Evolutionary conservation across 2,797 vertebrate species (phyloP).

Genomic region (Tapera naevia): DNA sequence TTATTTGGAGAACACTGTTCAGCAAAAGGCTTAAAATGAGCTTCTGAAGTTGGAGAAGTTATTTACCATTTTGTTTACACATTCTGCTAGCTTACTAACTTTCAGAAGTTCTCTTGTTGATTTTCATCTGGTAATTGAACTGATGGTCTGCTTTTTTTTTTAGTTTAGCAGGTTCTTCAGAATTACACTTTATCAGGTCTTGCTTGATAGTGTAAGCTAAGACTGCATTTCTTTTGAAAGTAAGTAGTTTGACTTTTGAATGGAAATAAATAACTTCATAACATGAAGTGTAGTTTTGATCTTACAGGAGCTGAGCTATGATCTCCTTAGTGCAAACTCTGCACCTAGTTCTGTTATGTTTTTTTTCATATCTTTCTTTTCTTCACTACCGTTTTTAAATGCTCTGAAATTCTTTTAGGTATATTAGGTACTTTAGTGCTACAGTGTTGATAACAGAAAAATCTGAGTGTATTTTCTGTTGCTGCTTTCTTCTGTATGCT

Average conservation of each 20-base stretch:
- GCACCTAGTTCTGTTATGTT: not conserved
- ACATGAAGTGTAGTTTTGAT: not conserved
- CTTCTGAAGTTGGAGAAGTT: not conserved
- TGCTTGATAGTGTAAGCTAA: not conserved
- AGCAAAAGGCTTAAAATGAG: not conserved
- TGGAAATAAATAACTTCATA: not conserved
- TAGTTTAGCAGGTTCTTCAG: not conserved
- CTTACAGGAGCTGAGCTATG: not conserved
- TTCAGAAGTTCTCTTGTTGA: not conserved
- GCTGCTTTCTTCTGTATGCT: not conserved
- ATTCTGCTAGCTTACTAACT: not conserved
- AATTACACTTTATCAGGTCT: not conserved
- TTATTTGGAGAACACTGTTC: not conserved
- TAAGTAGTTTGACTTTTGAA: not conserved
- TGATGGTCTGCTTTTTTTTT: not conserved
- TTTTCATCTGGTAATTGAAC: not conserved
- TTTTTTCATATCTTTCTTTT: not conserved
- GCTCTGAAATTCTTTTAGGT: not conserved
- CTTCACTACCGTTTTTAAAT: not conserved
- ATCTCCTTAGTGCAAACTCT: not conserved
- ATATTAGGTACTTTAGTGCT: not conserved
- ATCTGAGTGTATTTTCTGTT: not conserved
- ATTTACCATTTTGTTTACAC: not conserved
- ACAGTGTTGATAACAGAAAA: not conserved
- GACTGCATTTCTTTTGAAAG: not conserved